These are phyloP conservation scores for Cherax quadricarinatus DNA, from an alignment of 1,140 invertebrate genomes.

Conservation along the genomic window DNA sequence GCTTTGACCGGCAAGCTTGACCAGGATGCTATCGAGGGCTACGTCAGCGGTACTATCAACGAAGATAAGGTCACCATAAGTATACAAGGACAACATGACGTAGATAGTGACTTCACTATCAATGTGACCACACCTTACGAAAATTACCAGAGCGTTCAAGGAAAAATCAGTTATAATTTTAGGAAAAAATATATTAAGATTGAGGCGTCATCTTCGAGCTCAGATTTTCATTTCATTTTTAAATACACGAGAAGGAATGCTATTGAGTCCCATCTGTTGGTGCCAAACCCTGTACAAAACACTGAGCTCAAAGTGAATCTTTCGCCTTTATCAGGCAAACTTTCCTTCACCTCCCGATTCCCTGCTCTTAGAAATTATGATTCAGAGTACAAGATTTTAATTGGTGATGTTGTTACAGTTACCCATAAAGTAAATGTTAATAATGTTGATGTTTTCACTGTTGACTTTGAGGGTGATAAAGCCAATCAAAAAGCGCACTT, in stretches of 20 bases:
- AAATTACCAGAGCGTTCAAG: conserved; percentile 11
- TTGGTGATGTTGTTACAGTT: neutral
- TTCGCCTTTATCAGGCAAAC: neutral
- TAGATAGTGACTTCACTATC: neutral
- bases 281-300: conserved; percentile 53
- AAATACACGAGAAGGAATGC: neutral
- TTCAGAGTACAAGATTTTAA: conserved; percentile 11
- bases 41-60: conserved; percentile 44
- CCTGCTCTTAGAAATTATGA: conserved; percentile 14
- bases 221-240: conserved; percentile 37
- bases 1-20: conserved; percentile 54
- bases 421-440: conserved; percentile 28
- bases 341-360: conserved; percentile 48
- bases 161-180: conserved; percentile 7
- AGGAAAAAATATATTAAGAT: conserved; percentile 17
- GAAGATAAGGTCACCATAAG: conserved; percentile 29
- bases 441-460: conserved; percentile 48
- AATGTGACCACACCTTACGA: conserved; percentile 44
- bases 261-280: conserved; percentile 27
- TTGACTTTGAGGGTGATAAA: conserved; percentile 40
- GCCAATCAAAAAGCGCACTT: conserved; percentile 24
- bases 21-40: conserved; percentile 18
- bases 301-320: conserved; percentile 39
- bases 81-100: conserved; percentile 7
- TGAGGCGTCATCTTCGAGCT: conserved; percentile 36